Conservation (phyloP, 2,888 invertebrate species). For the Esperia sulphurella region DNA sequence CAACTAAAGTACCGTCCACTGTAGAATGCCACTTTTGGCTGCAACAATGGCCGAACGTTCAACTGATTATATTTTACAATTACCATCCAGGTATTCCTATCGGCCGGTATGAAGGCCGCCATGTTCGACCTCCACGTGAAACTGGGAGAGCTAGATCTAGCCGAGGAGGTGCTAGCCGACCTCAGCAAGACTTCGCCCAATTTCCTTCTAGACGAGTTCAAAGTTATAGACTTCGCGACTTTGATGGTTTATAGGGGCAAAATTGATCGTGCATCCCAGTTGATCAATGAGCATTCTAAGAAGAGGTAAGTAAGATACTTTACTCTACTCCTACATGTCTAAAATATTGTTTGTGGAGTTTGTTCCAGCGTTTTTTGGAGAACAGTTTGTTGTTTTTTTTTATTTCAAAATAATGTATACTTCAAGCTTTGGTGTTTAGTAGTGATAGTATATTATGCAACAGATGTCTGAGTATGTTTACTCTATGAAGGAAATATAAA, state of each 20-base stretch:
- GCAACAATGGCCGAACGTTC: too few species aligned
- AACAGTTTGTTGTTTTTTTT: too few species aligned
- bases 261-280: constrained; percentile 56
- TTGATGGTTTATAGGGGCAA: constrained; percentile 74
- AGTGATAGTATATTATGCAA: too few species aligned
- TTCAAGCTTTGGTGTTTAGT: too few species aligned
- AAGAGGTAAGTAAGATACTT: constrained; percentile 47
- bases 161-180: constrained; percentile 72
- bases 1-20: too few species aligned
- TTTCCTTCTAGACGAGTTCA: constrained; percentile 82
- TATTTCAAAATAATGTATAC: too few species aligned
- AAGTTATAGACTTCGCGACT: constrained; percentile 81
- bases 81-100: constrained; percentile 62
- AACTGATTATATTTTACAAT: not conserved
- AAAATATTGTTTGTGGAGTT: too few species aligned
- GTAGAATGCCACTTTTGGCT: too few species aligned
- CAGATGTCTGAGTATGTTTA: too few species aligned
- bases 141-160: constrained; percentile 73
- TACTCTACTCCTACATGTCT: too few species aligned
- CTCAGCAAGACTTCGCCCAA: constrained; percentile 70
- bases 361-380: too few species aligned
- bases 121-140: constrained; percentile 81
- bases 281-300: constrained; percentile 73
- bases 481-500: too few species aligned
- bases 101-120: constrained; percentile 83